Evolutionary conservation across 2,888 invertebrate species (phyloP).

Genomic region (Cheilosia vulpina): DNA sequence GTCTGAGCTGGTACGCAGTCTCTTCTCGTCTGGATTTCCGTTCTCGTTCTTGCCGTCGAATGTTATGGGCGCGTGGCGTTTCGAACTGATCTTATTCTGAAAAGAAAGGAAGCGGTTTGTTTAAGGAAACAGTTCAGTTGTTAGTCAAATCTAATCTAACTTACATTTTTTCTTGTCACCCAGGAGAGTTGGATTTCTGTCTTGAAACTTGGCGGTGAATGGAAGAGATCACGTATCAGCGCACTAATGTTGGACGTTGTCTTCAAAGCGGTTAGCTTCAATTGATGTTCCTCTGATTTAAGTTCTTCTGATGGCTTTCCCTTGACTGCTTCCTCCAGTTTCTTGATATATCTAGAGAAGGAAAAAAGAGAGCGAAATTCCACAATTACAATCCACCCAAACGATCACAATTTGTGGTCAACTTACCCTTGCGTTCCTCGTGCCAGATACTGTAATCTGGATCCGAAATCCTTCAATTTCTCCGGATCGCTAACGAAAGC

Average conservation of each 20-base stretch:
- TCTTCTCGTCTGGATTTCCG: conserved; percentile 85
- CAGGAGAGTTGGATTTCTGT: conserved; percentile 91
- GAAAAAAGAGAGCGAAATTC: not conserved
- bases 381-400: not conserved
- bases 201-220: conserved; percentile 96
- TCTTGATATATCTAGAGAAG: conserved; percentile 81
- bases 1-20: conserved; percentile 84
- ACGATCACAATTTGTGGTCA: not conserved
- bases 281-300: conserved; percentile 91
- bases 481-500: conserved; percentile 88
- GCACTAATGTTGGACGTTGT: conserved; percentile 96
- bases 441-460: conserved; percentile 95
- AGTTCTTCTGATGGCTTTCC: conserved; percentile 89
- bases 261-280: conserved; percentile 92
- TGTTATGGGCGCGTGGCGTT: conserved; percentile 92
- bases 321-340: conserved; percentile 84
- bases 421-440: conserved; percentile 93
- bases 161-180: conserved; percentile 86
- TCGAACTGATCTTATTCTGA: conserved; percentile 83
- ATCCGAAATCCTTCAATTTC: conserved; percentile 92
- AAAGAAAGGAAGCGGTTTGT: conserved; percentile 50
- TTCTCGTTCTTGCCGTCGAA: conserved; percentile 85
- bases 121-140: not conserved
- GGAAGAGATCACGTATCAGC: conserved; percentile 96
- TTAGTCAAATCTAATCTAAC: conserved; percentile 9